Percentiles rank a stretch among this genome's conserved stretches.
These are phyloP conservation scores for Noctilio leporinus DNA, from an alignment of 2,113 vertebrate species.

Conservation along the genomic window DNA sequence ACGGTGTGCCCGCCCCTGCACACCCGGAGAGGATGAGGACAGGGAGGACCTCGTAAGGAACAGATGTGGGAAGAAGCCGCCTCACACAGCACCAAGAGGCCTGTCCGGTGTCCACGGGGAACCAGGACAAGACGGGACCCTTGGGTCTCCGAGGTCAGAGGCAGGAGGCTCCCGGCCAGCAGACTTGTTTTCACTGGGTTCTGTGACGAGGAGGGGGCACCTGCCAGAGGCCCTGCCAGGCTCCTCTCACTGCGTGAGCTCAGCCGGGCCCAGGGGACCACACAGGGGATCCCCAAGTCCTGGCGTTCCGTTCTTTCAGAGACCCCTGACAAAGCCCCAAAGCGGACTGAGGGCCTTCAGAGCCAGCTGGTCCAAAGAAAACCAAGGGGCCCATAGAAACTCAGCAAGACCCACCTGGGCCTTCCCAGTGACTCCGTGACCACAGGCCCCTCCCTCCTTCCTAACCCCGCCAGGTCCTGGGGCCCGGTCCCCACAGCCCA, in stretches of 20 bases:
- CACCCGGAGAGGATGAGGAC: background rate
- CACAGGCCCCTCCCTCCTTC: background rate
- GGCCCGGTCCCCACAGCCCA: background rate
- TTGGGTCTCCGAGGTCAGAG: background rate
- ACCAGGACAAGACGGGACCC: background rate
- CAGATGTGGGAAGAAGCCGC: no score
- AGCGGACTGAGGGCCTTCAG: fast-evolving
- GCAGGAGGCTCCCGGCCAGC: background rate
- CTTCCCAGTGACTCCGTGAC: no score
- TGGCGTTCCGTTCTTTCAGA: background rate
- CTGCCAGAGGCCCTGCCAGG: background rate
- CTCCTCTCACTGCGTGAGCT: background rate
- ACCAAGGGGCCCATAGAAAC: background rate
- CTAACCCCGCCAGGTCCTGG: no score
- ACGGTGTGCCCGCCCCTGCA: background rate
- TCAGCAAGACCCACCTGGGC: background rate
- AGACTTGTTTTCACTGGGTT: background rate
- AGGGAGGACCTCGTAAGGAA: background rate
- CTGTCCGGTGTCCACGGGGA: background rate
- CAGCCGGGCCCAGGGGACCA: background rate
- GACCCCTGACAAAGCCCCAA: fast-evolving
- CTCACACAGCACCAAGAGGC: background rate
- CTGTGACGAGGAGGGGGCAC: background rate
- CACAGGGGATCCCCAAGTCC: fast-evolving
- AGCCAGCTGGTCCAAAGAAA: background rate